Base-by-base conservation (phyloP, 2,797 vertebrate species). In the Apogon hyalosoma region DNA sequence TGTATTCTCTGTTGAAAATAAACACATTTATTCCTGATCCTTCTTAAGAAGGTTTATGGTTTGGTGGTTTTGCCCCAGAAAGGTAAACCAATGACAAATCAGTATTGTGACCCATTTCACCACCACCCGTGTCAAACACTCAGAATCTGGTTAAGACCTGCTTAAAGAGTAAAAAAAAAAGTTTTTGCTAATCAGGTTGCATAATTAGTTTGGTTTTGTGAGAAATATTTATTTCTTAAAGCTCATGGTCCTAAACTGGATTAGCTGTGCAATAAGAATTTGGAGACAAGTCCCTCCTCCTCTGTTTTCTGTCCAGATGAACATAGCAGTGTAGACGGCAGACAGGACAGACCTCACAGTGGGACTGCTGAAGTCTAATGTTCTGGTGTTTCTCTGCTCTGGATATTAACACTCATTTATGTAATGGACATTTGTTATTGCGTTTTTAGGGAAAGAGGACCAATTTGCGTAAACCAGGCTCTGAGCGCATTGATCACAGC, bases 401-500 rank as follows among this genome's bases (percentile, higher is more conserved):
- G 19, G 48, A 40, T 31, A 14, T 36, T 47, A 7, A 31, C 33
- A 24, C 46, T 55, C 0, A 11, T 69, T 62, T 18, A 3, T 45
- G 39, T 80, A 46, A 75, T 16, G n/a, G 38, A 43, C 3, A 1
- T 42, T 59, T 40, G 55, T 82, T 54, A 15, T 75, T 80, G 47
- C 72, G 28, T 78, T 48, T 83, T 31, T 75, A 98, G 97, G 97
- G 95, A 43, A 99, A 99, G 87, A 95, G 98, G 85, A 99, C 98
- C 0, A 99, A 99, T 84, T 79, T 99, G 82, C 95, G 97, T n/a
- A 99, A 99, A 88, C 69, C 69, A 0, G 95, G 94, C 21, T 99
- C 98, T 0, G 97, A 98, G 80, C 93, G 97, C 65, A 98, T 98
- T 19, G 93, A 92, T 10, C 97, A 98, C 59, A 91, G 86, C 59